Percentiles rank a stretch among this genome's conserved stretches.
Conservation (phyloP, 2,113 vertebrate species). For the Aythya baeri region DNA sequence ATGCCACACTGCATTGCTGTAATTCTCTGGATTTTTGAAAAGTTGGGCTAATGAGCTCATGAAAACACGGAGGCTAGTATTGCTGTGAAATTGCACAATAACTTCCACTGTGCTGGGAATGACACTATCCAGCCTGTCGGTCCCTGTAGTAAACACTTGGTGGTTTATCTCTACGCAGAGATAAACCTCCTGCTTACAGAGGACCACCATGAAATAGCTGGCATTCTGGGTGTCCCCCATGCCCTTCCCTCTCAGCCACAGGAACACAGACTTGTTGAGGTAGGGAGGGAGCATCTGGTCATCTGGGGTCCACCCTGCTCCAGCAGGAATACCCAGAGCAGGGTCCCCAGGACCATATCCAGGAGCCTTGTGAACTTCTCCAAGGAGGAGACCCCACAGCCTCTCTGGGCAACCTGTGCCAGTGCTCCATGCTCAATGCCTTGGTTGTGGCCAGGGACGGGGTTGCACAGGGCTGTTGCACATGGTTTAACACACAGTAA, state of each 20-base stretch:
- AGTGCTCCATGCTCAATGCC: neutral
- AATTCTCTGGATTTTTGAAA: neutral
- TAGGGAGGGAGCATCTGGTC: neutral
- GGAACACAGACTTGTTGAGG: neutral
- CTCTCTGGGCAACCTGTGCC: neutral
- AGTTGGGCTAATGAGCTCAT: neutral
- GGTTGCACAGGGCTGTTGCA: neutral
- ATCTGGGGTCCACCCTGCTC: neutral
- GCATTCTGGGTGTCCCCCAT: neutral
- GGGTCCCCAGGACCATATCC: neutral
- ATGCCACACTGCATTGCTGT: fast-evolving
- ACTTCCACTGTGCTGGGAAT: neutral
- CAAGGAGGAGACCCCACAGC: neutral
- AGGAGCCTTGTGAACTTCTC: neutral
- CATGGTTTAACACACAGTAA: neutral
- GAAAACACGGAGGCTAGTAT: neutral
- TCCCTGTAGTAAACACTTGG: fast-evolving
- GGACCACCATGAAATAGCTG: neutral
- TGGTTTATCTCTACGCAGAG: neutral
- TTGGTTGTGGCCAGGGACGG: neutral
- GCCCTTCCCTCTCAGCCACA: neutral
- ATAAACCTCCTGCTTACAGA: neutral
- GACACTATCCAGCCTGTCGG: neutral
- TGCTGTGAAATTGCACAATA: neutral
- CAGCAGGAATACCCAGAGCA: neutral